Conservation (phyloP, 2,797 vertebrate species). For the Lagorchestes hirsutus region DNA sequence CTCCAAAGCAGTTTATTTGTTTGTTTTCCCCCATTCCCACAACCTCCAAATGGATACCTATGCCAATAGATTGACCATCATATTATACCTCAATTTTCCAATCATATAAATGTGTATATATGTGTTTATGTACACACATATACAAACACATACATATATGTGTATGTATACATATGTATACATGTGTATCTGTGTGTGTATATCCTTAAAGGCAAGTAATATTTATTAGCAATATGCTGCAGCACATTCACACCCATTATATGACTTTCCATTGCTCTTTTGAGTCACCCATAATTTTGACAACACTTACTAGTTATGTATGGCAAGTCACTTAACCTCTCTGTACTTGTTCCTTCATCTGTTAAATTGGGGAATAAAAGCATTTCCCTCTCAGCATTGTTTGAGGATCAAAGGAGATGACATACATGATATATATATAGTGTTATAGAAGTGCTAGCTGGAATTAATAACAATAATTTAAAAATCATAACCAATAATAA, state of each 20-base stretch:
- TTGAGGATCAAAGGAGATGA: neutral
- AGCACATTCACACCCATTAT: neutral
- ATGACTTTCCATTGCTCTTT: neutral
- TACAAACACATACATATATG: neutral
- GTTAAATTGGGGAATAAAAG: neutral
- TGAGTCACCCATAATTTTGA: neutral
- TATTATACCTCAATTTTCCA: neutral
- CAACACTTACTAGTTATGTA: neutral
- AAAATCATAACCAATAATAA: neutral
- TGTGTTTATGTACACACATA: neutral
- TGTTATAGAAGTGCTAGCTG: neutral
- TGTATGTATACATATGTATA: neutral
- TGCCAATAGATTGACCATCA: neutral
- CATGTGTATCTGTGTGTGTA: neutral
- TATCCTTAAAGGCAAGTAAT: neutral
- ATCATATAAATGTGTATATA: neutral
- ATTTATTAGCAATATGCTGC: neutral
- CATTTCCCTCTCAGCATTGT: neutral
- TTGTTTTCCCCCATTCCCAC: neutral
- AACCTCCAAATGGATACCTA: neutral
- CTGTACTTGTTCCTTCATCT: neutral
- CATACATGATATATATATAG: neutral
- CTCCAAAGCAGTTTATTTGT: neutral
- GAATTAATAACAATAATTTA: neutral
- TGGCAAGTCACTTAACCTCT: slow-evolving; percentile 23